Conservation (phyloP, 2,797 vertebrate species). For the Diplodus sargus region DNA sequence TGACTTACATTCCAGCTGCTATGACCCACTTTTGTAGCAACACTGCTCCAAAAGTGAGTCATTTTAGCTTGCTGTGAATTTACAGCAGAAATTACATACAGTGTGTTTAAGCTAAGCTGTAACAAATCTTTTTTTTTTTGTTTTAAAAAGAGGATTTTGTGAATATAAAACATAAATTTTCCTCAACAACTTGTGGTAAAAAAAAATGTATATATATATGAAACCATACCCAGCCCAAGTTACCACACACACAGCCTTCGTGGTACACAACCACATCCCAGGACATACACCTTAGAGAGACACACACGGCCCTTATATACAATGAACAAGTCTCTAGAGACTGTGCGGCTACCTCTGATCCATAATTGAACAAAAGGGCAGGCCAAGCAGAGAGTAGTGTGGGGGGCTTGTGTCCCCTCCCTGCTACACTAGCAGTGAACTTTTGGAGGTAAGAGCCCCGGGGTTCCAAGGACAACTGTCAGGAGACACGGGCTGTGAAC, state of each 20-base stretch:
- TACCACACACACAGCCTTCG: slow-evolving; percentile 12
- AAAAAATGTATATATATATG: too few species aligned
- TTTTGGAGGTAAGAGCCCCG: slow-evolving; percentile 82
- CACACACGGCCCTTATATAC: slow-evolving; percentile 42
- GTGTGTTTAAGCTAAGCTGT: too few species aligned
- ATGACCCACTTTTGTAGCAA: too few species aligned
- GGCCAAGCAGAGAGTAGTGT: slow-evolving; percentile 59
- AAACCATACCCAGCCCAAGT: not conserved
- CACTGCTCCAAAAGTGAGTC: too few species aligned
- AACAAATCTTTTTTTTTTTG: too few species aligned
- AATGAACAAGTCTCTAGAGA: slow-evolving; percentile 62
- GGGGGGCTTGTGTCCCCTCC: slow-evolving; percentile 62
- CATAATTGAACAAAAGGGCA: slow-evolving; percentile 81
- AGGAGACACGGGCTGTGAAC: slow-evolving; percentile 85
- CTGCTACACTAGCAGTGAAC: slow-evolving; percentile 77
- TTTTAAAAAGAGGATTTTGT: not conserved
- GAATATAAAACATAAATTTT: not conserved
- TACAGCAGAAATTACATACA: too few species aligned
- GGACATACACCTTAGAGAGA: slow-evolving; percentile 31
- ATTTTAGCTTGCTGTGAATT: too few species aligned
- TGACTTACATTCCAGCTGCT: too few species aligned
- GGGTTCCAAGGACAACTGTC: slow-evolving; percentile 88
- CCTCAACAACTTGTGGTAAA: not conserved
- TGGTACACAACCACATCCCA: slow-evolving; percentile 33
- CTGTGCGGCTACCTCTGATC: slow-evolving; percentile 66